phyloP scores from a whole-genome alignment of 2,888 invertebrate genomes.

The Drosophila meridionalis region DNA sequence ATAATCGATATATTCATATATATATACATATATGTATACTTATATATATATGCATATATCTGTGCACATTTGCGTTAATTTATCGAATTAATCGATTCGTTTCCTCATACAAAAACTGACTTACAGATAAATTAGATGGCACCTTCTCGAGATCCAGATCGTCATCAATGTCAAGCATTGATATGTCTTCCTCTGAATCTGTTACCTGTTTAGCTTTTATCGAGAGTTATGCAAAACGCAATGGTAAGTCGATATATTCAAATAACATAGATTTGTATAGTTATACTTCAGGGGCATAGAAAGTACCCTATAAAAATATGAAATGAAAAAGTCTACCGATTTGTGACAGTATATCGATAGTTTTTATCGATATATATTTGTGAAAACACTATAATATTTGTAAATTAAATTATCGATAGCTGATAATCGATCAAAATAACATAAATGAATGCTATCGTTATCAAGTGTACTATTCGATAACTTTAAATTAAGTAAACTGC shows the following conservation, averaged over 20 bases:
- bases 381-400: neutral
- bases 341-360: neutral
- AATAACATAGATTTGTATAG: neutral
- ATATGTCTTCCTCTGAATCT: slow-evolving; percentile 98
- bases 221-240: slow-evolving; percentile 97
- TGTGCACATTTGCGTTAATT: neutral
- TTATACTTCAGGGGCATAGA: slow-evolving; percentile 3
- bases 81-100: slow-evolving; percentile 68
- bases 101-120: slow-evolving; percentile 86
- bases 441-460: too few species aligned
- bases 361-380: neutral
- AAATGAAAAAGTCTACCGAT: too few species aligned
- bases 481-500: too few species aligned
- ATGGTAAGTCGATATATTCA: slow-evolving; percentile 88
- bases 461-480: too few species aligned
- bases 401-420: too few species aligned
- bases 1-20: slow-evolving; percentile 15
- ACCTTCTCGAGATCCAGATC: slow-evolving; percentile 98
- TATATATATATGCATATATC: neutral
- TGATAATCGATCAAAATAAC: too few species aligned
- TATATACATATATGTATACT: neutral
- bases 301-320: neutral
- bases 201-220: slow-evolving; percentile 98
- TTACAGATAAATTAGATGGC: slow-evolving; percentile 98
- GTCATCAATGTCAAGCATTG: slow-evolving; percentile 98